Base-by-base conservation (phyloP, 2,113 vertebrate species). In the Bufo gargarizans region DNA sequence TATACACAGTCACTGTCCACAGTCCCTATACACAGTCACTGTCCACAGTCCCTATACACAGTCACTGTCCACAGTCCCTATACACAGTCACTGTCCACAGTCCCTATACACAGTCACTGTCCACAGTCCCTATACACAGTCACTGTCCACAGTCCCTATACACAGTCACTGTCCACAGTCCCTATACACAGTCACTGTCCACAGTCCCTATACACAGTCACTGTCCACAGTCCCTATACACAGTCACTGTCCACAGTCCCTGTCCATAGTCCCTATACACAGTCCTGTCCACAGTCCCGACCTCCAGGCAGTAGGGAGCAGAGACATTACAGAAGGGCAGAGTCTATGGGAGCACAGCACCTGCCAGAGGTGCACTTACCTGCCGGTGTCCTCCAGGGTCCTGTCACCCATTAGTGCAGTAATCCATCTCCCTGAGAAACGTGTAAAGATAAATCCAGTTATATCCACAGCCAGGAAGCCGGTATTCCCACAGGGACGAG, bases 281-380 rank as follows among this genome's bases (percentile, higher is more conserved):
- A 63, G 61, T 63, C 3, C 4, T 63, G 20, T 63, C 3, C 16
- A 19, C 61, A 63, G 61, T 63, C 61, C 61, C 19, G 3, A 58
- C 11, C 56, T 12, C 6, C 12, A 12, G 2, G 3, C 12, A 58
- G 8, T 7, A 7, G 12, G 12, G 6, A 58, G 14, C 17, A 6
- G 16, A 61, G 3, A 17, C 58, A 61, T 14, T 5, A 6, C 11
- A 12, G 8, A 7, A 33, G 33, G 33, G 33, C 33, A 33, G 5
- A 53, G 5, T 2, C 53, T 53, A 53, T 78, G 53, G 33, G 19
- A 13, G 69, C 69, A 17, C 14, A 11, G 3, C 69, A 59, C 67
- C 83, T 84, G 82, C 65, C 63, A 84, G 45, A n/a, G 11, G 14
- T 22, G 4, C 13, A 19, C 65, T 84, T 72, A 84, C 82, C 82